Percentiles rank a stretch among this genome's conserved stretches.
Evolutionary conservation across 2,888 invertebrate species (phyloP).

Genomic region (Hypena proboscidalis): DNA sequence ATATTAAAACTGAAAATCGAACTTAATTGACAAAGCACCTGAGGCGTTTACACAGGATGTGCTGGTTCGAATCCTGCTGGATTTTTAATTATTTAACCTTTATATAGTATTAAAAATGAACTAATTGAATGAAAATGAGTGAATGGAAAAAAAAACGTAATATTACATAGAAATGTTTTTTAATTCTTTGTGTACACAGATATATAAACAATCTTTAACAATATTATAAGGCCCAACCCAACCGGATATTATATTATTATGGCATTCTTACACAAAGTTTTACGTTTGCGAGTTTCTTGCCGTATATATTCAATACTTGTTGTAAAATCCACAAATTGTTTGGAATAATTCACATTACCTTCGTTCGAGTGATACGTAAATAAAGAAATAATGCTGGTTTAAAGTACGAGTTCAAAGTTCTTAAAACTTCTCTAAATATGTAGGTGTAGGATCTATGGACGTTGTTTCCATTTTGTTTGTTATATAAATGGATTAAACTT

Average conservation of each 20-base stretch:
- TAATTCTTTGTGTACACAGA: neutral
- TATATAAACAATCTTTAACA: conserved; percentile 10
- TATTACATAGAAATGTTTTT: too few relatives aligned
- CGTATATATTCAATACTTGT: conserved; percentile 49
- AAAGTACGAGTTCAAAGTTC: conserved; percentile 67
- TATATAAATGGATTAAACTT: conserved; percentile 33
- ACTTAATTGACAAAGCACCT: too few relatives aligned
- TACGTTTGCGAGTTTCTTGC: conserved; percentile 32
- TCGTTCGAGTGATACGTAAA: conserved; percentile 62
- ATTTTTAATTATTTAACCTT: too few relatives aligned
- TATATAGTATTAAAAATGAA: too few relatives aligned
- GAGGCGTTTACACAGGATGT: too few relatives aligned
- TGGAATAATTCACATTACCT: conserved; percentile 72
- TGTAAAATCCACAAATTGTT: conserved; percentile 68
- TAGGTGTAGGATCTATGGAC: conserved; percentile 47
- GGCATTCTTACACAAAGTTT: conserved; percentile 18
- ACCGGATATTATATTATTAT: conserved; percentile 11
- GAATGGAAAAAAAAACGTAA: too few relatives aligned
- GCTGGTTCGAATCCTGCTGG: too few relatives aligned
- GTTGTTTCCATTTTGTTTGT: conserved; percentile 39
- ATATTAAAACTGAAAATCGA: too few relatives aligned
- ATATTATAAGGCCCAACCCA: conserved; percentile 14
- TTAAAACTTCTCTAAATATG: conserved; percentile 61
- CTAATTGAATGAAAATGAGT: too few relatives aligned
- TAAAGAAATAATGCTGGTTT: conserved; percentile 60